Base-by-base conservation (phyloP, 1,140 invertebrate genomes). In the Zelostemma sp. region DNA sequence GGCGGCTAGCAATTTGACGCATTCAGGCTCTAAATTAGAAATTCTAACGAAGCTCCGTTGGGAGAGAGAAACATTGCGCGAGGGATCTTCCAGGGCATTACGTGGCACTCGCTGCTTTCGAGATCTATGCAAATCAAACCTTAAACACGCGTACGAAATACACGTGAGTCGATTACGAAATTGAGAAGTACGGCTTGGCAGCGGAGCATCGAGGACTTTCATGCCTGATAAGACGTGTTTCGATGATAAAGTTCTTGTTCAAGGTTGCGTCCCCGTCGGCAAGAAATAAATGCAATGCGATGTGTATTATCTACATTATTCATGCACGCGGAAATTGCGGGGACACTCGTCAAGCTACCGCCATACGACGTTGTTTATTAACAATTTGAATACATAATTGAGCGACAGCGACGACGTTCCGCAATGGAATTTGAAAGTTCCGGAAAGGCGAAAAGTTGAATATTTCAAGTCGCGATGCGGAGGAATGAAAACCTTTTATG, bases 111-210 rank as follows among this genome's bases (percentile, higher is more conserved):
- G 38, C 25, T 63, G 60, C 47, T 45, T 63, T 43, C 53, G 17
- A 21, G 53, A 49, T 50, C 53, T 63, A 63, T 59, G 63, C 63
- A 66, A 66, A 66, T 66, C 56, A 65, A 48, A 47, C 31, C 49
- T 57, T 58, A 47, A 59, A 59, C 15, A 38, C 49, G 47, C 33
- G 46, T 55, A 56, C 53, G 28, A 66, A 33, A 46, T 53, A 53
- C 33, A 35, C 31, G 28, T 31, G 38, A 33, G 31, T 21, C 25
- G 59, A 62, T 62, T 49, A 55, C 49, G 51, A 50, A 64, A 56
- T 56, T 56, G 14, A 38, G 11, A 46, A 31, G 19, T 40, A 40
- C 49, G 49, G 8, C 17, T 40, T 9, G 8, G 9, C 1, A 14
- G 33, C 8, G 25, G 8, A 28, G 25, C 49, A 41, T 53, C 25